phyloP scores from a whole-genome alignment of 2,797 vertebrate genomes.

The Antrozous pallidus region DNA sequence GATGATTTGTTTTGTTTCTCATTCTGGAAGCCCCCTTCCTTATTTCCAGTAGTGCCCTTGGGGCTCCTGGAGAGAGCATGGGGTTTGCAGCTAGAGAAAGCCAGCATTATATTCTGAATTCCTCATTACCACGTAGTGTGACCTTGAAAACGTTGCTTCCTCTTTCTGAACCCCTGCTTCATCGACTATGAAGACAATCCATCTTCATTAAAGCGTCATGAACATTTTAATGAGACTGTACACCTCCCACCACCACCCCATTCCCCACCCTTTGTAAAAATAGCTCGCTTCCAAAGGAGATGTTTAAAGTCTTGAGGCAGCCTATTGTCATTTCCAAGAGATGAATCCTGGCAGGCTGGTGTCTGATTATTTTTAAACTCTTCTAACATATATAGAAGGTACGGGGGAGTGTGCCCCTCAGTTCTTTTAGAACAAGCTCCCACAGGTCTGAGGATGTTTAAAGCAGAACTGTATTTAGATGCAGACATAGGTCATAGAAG shows the following conservation, averaged over 20 bases:
- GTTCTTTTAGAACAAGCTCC: constrained; percentile 61
- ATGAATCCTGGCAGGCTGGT: constrained; percentile 40
- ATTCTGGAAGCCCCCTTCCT: not conserved
- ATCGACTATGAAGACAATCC: constrained; percentile 40
- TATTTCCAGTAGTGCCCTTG: not conserved
- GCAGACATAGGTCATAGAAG: not conserved
- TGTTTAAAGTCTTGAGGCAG: constrained; percentile 50
- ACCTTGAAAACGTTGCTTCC: constrained; percentile 50
- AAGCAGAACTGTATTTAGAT: constrained; percentile 51
- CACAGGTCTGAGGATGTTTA: constrained; percentile 50
- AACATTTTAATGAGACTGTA: constrained; percentile 54
- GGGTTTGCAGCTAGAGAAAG: not conserved
- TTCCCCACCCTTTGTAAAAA: constrained; percentile 57
- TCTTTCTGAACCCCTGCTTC: constrained; percentile 39
- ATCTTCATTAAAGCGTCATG: constrained; percentile 47
- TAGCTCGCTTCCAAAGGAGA: constrained; percentile 53
- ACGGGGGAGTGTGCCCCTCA: constrained; percentile 45
- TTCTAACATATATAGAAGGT: not conserved
- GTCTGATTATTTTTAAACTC: not conserved
- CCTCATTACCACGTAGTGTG: not conserved
- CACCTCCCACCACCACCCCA: not conserved
- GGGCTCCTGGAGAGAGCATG: not conserved
- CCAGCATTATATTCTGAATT: not conserved
- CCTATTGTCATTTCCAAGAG: constrained; percentile 60
- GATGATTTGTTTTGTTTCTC: not conserved